Percentiles rank a stretch among this genome's conserved stretches.
phyloP scores from a whole-genome alignment of 2,797 vertebrate species.

The Masticophis lateralis region DNA sequence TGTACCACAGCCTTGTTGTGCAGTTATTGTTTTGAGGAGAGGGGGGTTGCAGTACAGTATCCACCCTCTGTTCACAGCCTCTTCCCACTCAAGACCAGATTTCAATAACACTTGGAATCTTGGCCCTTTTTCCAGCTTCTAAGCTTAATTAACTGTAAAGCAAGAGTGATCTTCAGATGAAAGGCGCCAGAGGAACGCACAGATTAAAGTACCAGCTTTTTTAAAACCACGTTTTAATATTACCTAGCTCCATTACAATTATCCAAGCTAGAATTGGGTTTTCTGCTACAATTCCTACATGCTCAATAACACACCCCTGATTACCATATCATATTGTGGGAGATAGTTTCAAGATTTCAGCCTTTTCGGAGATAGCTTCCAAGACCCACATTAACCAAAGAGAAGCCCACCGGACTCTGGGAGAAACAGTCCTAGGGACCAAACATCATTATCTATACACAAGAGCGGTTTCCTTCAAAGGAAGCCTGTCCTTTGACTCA shows the following conservation, averaged over 20 bases:
- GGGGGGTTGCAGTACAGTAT: accelerated
- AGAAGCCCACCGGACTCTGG: not conserved
- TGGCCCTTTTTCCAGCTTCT: not conserved
- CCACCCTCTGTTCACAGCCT: not conserved
- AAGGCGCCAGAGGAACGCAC: accelerated
- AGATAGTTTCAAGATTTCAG: not conserved
- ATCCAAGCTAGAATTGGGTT: not conserved
- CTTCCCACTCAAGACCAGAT: not conserved
- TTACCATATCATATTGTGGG: not conserved
- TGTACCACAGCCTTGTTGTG: accelerated
- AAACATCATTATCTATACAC: not conserved
- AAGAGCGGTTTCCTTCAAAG: not conserved
- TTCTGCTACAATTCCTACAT: not conserved
- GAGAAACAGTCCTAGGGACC: not conserved
- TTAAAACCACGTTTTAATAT: accelerated
- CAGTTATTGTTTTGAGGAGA: not conserved
- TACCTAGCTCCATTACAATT: accelerated
- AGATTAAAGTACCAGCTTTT: not conserved
- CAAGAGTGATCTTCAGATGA: not conserved
- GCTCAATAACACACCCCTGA: not conserved
- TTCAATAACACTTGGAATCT: accelerated
- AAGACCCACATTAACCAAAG: accelerated
- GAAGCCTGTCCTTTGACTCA: too few species aligned
- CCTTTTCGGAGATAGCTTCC: not conserved
- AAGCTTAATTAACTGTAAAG: conserved; percentile 17